Base-by-base conservation (phyloP, 2,888 invertebrate genomes). In the Hemithea aestivaria region DNA sequence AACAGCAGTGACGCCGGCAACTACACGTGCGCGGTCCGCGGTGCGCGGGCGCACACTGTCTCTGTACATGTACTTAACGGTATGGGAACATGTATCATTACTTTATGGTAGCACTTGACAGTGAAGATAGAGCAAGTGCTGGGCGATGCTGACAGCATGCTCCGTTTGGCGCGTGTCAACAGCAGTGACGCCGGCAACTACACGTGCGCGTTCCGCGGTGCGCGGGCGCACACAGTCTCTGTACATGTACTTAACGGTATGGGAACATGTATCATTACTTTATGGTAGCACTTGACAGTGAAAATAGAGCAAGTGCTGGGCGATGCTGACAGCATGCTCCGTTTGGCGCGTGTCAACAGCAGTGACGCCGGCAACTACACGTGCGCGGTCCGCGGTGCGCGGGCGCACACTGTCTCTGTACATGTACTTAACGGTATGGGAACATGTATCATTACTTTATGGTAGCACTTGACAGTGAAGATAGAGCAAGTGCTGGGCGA, bases 361-460 rank as follows among this genome's bases (percentile, higher is more conserved):
- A 84, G 80, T 10, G 91, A 92, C 60, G 91, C 91, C 16, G 92
- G 93, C 5, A 92, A 92, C 75, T 93, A 92, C 73, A 92, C 92
- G 8, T 92, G 92, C 58, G 89, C 90, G 1, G 92, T 92, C 10
- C 89, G 90, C 5, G 91, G 92, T 24, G 91, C 91, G 7, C 84
- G 89, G 12, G 89, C 91, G 0, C 90, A 92, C 51, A 90, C 90
- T 7, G 91, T 92, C 20, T 88, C 90, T 26, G 92, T 92, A 24
- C 92, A 92, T 62, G 92, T 92, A 10, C 88, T 93, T 33, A 92
- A 92, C 61, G 92, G 92, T 87, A 88, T 73, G 63, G 21, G n/a
- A n/a, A n/a, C 16, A 16, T 16, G 16, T 16, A 16, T 4, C 16
- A 16, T 16, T 16, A 5, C n/a, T n/a, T n/a, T n/a, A 16, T 16